Evolutionary conservation across 1,140 invertebrate species (phyloP), one percentile per base, ranked within the genome.

Genomic region (Stegodyphus mimosarum): DNA sequence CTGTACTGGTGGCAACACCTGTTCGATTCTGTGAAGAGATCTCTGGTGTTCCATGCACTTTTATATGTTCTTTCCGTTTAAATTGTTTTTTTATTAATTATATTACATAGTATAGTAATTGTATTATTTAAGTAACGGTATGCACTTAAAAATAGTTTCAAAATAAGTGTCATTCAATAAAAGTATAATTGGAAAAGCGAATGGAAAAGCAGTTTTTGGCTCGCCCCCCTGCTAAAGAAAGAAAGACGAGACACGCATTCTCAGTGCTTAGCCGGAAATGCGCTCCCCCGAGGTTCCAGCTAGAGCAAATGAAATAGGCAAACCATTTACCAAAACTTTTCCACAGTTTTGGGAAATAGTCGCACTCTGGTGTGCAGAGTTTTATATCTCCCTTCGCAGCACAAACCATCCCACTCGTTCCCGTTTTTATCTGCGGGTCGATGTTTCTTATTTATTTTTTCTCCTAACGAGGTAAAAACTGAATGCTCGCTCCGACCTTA

Each of bases 241-340:
- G 33, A 33, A 33, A 33, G 33, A 33, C 33, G 33, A 33, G 33
- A 33, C 33, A 33, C 33, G 3, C 33, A 33, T 33, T 33, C 33
- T 33, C 53, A 51, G 33, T 69, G 33, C 66, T 81, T 81, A 81
- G 52, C 53, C 69, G n/a, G 70, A 9, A 63, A 48, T 18, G 51
- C 49, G 53, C 60, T 81, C 78, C 53, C 78, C 7, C 7, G 78
- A 81, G 78, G 63, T 81, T 72, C 69, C 10, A 18, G 52, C 63
- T 63, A 50, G 33, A 18, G 67, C 67, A 72, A 81, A 72, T 13
- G 69, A 72, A 81, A 63, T 81, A 81, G 67, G 78, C 69, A 60
- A 81, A 81, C 66, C 67, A 81, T 81, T 81, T 81, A 72, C 78
- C 78, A 63, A 79, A 79, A 81, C 52, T 81, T 81, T 81, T 81